A percentile compares a stretch with the other conserved stretches of the same genome.
phyloP scores from a whole-genome alignment of 2,888 invertebrate genomes.

The Belgica antarctica region DNA sequence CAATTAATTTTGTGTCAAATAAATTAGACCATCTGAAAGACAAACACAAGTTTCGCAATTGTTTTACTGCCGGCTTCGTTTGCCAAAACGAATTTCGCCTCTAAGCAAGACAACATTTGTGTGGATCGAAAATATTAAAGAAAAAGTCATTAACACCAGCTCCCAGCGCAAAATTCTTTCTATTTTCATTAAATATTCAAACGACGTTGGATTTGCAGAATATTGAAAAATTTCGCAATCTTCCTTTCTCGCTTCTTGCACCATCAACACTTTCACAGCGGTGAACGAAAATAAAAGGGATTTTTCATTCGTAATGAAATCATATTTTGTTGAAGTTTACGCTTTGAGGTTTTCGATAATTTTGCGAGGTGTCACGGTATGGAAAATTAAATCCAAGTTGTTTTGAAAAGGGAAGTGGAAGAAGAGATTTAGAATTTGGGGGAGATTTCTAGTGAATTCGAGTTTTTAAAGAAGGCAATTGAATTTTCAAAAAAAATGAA shows the following conservation, averaged over 20 bases:
- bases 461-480: too few species aligned
- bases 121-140: constrained; percentile 4
- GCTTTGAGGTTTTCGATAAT: background rate
- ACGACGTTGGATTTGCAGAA: background rate
- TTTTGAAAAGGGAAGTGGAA: too few species aligned
- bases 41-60: background rate
- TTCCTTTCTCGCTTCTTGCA: background rate
- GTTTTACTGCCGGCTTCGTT: background rate
- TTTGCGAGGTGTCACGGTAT: background rate
- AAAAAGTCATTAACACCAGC: background rate
- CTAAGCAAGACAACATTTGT: background rate
- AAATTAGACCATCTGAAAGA: constrained; percentile 28
- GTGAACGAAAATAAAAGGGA: constrained; percentile 8
- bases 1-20: constrained; percentile 43
- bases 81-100: background rate
- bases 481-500: too few species aligned
- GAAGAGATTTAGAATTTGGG: too few species aligned
- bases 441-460: too few species aligned
- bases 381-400: background rate
- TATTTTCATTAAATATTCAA: constrained; percentile 9
- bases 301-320: constrained; percentile 10
- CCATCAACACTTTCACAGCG: background rate
- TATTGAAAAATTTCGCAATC: constrained; percentile 13
- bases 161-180: background rate
- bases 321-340: constrained; percentile 11